Base-by-base conservation (phyloP, 2,888 invertebrate genomes). In the Monopis laevigella region DNA sequence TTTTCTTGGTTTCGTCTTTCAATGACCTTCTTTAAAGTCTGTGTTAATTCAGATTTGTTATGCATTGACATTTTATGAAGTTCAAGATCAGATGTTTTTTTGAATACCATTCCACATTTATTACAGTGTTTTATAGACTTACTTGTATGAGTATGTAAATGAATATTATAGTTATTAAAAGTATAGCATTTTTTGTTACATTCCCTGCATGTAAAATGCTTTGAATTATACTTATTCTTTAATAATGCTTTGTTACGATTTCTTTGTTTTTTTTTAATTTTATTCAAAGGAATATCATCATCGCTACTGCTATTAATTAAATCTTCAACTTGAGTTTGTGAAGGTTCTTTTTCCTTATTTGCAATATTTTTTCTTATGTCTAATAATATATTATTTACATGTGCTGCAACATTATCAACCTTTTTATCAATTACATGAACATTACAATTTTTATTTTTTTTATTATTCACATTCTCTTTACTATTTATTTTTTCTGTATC, bases 101-200 rank as follows among this genome's bases (percentile, higher is more conserved):
- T 53, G 28, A 75, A 80, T 0, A 47, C 49, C 36, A 53, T 47
- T 0, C 52, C 49, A 24, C 78, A 78, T 45, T 77, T 77, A 0
- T 74, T 61, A 40, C 78, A 78, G 11, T 56, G 58, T 16, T 70
- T 63, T 0, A 43, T 42, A 3, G 58, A 56, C 10, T 55, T 55
- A 27, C 56, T 62, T 3, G 55, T 58, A 39, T 75, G 77, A 5
- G 62, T 46, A n/a, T 55, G 61, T 36, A 66, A 49, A 27, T 80
- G 78, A 8, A 71, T 64, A n/a, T 71, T 57, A 18, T 62, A 74
- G 39, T 77, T 74, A 42, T 77, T 72, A 16, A 51, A 65, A 0
- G 78, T 78, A 13, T 71, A 74, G 30, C 78, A 78, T 30, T 72
- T 64, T 46, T 66, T 66, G 1, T 66, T 56, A 43, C 78, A 80